A percentile compares a stretch with the other conserved stretches of the same genome.
phyloP scores from a whole-genome alignment of 2,797 vertebrate species.

The Denticeps clupeoides region DNA sequence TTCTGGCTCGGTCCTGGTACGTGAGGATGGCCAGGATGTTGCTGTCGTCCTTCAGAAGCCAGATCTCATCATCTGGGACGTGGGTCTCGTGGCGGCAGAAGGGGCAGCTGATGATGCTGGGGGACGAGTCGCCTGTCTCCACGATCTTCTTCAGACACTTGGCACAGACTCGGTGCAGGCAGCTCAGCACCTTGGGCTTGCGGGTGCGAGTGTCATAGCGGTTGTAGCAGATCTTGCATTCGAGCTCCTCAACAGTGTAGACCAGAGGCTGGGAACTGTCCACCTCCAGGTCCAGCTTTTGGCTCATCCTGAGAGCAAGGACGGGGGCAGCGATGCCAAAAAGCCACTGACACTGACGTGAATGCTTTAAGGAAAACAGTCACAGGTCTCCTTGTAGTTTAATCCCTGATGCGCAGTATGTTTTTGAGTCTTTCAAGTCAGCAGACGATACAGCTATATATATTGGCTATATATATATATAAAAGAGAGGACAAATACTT shows the following conservation, averaged over 20 bases:
- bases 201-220: slow-evolving; percentile 58
- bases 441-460: neutral
- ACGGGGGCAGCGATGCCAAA: neutral
- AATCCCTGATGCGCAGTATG: neutral
- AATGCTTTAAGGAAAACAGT: neutral
- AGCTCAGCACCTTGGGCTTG: slow-evolving; percentile 69
- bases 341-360: neutral
- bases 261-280: slow-evolving; percentile 32
- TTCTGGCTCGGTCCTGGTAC: slow-evolving; percentile 49
- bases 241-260: slow-evolving; percentile 58
- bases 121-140: slow-evolving; percentile 53
- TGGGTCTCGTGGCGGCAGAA: slow-evolving; percentile 76
- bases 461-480: neutral
- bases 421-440: neutral
- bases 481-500: neutral
- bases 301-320: slow-evolving; percentile 31
- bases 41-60: slow-evolving; percentile 67
- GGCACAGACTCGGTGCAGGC: slow-evolving; percentile 70
- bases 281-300: slow-evolving; percentile 29
- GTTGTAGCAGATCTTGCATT: slow-evolving; percentile 83
- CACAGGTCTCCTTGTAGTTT: neutral
- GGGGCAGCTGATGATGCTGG: slow-evolving; percentile 65
- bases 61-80: slow-evolving; percentile 63
- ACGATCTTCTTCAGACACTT: slow-evolving; percentile 75
- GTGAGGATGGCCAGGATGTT: slow-evolving; percentile 63